phyloP scores from a whole-genome alignment of 2,113 vertebrate genomes.

The Scartelaos histophorus region DNA sequence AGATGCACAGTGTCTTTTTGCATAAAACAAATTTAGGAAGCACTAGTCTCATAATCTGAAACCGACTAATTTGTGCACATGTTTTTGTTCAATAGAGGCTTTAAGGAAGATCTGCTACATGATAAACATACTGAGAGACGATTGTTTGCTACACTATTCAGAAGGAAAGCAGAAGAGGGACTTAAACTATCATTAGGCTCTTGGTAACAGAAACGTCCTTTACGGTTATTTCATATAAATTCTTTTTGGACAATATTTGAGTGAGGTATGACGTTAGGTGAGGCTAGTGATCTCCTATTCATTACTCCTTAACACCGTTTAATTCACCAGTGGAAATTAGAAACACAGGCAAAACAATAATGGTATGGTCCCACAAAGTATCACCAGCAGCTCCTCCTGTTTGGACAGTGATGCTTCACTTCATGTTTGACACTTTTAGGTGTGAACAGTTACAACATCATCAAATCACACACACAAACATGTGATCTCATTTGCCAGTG shows the following conservation, averaged over 20 bases:
- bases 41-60: constrained; percentile 31
- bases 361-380: constrained; percentile 31
- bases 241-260: constrained; percentile 14
- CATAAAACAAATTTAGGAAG: constrained; percentile 65
- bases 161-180: constrained; percentile 22
- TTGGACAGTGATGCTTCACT: background rate
- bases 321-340: background rate
- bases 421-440: background rate
- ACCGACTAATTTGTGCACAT: constrained; percentile 29
- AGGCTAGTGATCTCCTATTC: constrained; percentile 15
- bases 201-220: background rate
- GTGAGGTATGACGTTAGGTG: constrained; percentile 49
- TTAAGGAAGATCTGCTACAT: constrained; percentile 57
- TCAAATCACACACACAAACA: background rate
- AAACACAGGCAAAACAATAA: constrained; percentile 25
- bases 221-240: background rate
- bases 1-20: constrained; percentile 46
- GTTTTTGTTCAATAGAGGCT: constrained; percentile 30
- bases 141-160: constrained; percentile 50
- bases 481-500: constrained; percentile 3
- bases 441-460: background rate
- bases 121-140: constrained; percentile 23
- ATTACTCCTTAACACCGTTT: background rate
- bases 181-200: constrained; percentile 1
- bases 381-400: background rate